Percentiles rank a stretch among this genome's conserved stretches.
phyloP scores from a whole-genome alignment of 2,888 invertebrate genomes.

The Malacosoma neustria region DNA sequence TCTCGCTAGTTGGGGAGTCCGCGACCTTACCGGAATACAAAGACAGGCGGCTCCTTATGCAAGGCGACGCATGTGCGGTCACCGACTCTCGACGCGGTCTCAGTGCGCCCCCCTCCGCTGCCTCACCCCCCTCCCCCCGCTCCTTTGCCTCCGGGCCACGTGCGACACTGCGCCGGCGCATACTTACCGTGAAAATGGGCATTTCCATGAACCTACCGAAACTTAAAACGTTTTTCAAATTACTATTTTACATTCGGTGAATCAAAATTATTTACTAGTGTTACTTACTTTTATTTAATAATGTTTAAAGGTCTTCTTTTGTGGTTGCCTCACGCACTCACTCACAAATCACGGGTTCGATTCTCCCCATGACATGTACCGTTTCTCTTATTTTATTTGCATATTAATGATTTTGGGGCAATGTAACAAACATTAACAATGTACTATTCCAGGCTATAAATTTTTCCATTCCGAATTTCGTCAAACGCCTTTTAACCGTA shows the following conservation, averaged over 20 bases:
- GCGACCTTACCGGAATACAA: constrained; percentile 59
- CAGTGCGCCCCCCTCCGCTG: constrained; percentile 16
- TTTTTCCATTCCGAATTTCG: too few species aligned
- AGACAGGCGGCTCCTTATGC: constrained; percentile 51
- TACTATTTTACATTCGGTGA: not conserved
- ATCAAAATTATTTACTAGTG: not conserved
- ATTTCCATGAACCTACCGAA: constrained; percentile 65
- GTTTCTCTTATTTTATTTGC: too few species aligned
- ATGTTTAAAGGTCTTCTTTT: too few species aligned
- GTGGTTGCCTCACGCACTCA: too few species aligned
- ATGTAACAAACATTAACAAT: too few species aligned
- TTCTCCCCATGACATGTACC: too few species aligned
- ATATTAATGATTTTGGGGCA: too few species aligned
- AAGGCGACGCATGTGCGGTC: constrained; percentile 58
- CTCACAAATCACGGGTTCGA: too few species aligned
- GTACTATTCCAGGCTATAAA: too few species aligned
- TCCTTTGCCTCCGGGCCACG: constrained; percentile 33
- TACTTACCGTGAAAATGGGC: constrained; percentile 56
- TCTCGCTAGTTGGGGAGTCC: constrained; percentile 54
- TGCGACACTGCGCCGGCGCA: constrained; percentile 32
- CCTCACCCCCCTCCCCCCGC: constrained; percentile 18
- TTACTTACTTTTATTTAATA: not conserved
- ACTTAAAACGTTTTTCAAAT: constrained; percentile 24
- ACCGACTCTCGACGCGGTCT: constrained; percentile 43
- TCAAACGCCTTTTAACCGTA: too few species aligned